phyloP scores from a whole-genome alignment of 2,888 invertebrate species.

The Carterocephalus palaemon region DNA sequence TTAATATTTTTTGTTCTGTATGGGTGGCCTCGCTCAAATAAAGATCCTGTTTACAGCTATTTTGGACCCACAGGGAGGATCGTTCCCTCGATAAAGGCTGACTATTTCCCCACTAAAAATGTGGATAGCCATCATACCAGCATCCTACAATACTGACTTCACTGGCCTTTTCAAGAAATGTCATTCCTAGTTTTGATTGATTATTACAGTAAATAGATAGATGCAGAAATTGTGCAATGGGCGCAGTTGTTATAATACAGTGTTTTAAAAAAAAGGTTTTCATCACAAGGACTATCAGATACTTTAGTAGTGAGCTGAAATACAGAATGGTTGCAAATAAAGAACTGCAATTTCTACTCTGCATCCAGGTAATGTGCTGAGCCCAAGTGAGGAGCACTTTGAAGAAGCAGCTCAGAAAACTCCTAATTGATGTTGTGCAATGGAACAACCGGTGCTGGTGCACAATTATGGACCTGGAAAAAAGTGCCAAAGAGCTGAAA shows the following conservation, averaged over 20 bases:
- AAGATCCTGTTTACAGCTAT: conserved; percentile 20
- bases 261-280: conserved; percentile 3
- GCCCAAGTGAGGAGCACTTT: background rate
- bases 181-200: conserved; percentile 32
- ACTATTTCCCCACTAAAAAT: too few relatives aligned
- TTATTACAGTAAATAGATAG: conserved; percentile 33
- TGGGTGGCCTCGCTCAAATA: conserved; percentile 28
- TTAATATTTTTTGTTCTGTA: conserved; percentile 19
- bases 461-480: background rate
- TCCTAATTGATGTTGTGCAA: background rate
- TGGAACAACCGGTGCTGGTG: conserved; percentile 1
- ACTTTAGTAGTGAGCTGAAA: conserved; percentile 6
- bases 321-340: conserved; percentile 8
- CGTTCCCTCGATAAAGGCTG: conserved; percentile 18
- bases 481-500: background rate
- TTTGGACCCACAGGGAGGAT: conserved; percentile 24
- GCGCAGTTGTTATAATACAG: background rate
- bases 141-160: conserved; percentile 29
- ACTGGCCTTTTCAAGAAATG: conserved; percentile 27
- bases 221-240: conserved; percentile 27
- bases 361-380: conserved; percentile 5
- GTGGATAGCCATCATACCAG: conserved; percentile 17
- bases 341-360: conserved; percentile 6
- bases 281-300: conserved; percentile 8
- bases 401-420: background rate